Evolutionary conservation across 1,140 invertebrate genomes (phyloP), one percentile per base, ranked within the genome.

Genomic region (Nilaparvata lugens): DNA sequence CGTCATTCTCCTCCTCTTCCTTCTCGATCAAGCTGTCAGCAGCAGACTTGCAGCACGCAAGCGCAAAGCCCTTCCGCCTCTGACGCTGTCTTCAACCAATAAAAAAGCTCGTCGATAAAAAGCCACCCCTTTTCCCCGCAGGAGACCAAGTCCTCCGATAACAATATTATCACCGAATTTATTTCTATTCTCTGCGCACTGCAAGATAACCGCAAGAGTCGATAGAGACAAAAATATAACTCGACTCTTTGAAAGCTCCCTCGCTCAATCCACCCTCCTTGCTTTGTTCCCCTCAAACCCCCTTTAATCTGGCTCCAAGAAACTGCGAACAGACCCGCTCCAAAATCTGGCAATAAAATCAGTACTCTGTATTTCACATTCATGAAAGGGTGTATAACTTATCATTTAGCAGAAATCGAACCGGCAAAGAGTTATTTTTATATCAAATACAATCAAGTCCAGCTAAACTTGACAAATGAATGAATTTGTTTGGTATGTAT

Each of bases 181-280:
- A 35, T 48, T 48, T 57, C 3, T 7, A 42, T 57, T 40, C 31
- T 57, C 23, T 35, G n/a, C 42, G 21, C 55, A 19, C n/a, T 57
- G 35, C 55, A 42, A 23, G 24, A 35, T 24, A 60, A 42, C 28
- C 61, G 60, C 62, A 60, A 61, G 31, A 35, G 31, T 35, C 31
- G 31, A 35, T 35, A 35, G 31, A 35, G 31, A 35, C 31, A 35
- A 35, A 35, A 35, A 35, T 35, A 35, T 35, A 2, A 35, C 31
- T 35, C 31, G 7, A 35, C 31, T 35, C 31, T 35, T 35, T 35
- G 31, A 35, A 35, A 35, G 68, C 64, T 62, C 68, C 64, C 66
- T 69, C 63, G 40, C 24, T 31, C 21, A 14, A 67, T 62, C 52
- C 65, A 70, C 62, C 21, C n/a, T 4, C 45, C 21, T n/a, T n/a